Evolutionary conservation across 1,140 invertebrate genomes (phyloP).

Genomic region (Maconellicoccus hirsutus): DNA sequence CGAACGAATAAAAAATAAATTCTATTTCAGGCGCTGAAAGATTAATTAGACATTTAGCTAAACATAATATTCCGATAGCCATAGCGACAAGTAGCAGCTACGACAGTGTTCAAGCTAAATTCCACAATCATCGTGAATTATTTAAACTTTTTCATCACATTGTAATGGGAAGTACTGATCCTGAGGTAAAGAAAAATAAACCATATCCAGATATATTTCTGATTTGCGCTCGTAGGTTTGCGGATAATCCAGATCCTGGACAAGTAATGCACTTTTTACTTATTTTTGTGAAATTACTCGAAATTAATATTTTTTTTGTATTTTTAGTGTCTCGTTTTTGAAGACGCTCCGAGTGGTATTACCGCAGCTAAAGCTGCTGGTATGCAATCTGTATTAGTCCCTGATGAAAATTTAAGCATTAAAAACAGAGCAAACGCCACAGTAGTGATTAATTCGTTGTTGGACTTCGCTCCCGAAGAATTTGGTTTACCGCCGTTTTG

Average conservation of each 20-base stretch:
- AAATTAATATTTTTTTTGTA: background rate
- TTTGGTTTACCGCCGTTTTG: conserved; percentile 69
- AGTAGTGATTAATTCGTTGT: conserved; percentile 55
- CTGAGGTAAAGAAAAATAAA: conserved; percentile 79
- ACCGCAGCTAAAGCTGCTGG: conserved; percentile 64
- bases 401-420: conserved; percentile 53
- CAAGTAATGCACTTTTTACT: conserved; percentile 38
- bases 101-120: conserved; percentile 64
- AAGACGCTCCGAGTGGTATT: conserved; percentile 84
- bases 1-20: too few relatives aligned
- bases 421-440: conserved; percentile 51
- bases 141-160: conserved; percentile 63
- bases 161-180: conserved; percentile 72
- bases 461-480: conserved; percentile 69
- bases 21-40: conserved; percentile 60
- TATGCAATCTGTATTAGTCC: conserved; percentile 82
- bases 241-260: conserved; percentile 51
- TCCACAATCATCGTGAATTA: conserved; percentile 56
- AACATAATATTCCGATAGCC: conserved; percentile 67
- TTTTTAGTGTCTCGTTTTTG: conserved; percentile 74
- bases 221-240: conserved; percentile 68
- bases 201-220: conserved; percentile 88
- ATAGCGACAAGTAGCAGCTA: conserved; percentile 78
- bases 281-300: too few relatives aligned
- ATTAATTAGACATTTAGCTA: conserved; percentile 65